Percentiles rank a stretch among this genome's conserved stretches.
Evolutionary conservation across 2,797 vertebrate species (phyloP).

Genomic region (Brachymystax lenok): DNA sequence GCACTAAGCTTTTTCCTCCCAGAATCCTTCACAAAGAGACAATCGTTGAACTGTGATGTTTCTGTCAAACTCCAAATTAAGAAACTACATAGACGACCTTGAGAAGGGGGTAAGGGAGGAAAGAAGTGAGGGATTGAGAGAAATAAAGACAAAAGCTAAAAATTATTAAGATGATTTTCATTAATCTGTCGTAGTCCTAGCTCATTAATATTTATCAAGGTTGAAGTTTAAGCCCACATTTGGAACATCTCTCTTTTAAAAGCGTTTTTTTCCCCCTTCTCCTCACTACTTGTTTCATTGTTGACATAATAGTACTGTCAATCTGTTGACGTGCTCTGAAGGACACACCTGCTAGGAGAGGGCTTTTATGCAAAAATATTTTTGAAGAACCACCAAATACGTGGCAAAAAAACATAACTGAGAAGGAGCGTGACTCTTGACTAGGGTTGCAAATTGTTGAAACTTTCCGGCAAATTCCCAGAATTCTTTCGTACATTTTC

Average conservation of each 20-base stretch:
- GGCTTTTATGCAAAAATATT: not conserved
- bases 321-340: not conserved
- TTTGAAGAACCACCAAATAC: not conserved
- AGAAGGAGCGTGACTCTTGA: no score
- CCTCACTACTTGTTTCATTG: not conserved
- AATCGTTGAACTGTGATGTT: slow-evolving; percentile 20
- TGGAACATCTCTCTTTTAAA: slow-evolving; percentile 8
- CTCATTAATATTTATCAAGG: slow-evolving; percentile 35
- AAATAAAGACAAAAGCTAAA: slow-evolving; percentile 13
- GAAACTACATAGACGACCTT: slow-evolving; percentile 1
- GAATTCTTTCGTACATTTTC: no score
- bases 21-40: slow-evolving; percentile 9
- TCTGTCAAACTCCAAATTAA: slow-evolving; percentile 14
- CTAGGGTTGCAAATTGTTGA: no score
- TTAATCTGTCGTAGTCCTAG: slow-evolving; percentile 30
- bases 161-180: slow-evolving; percentile 16
- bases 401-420: not conserved
- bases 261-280: not conserved
- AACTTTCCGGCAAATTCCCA: no score
- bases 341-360: not conserved
- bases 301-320: slow-evolving; percentile 1
- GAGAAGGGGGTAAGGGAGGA: not conserved
- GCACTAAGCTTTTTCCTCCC: not conserved
- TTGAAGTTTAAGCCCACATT: slow-evolving; percentile 17
- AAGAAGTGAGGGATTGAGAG: not conserved